Conservation (phyloP, 2,113 vertebrate genomes). For the Otolemur garnettii region DNA sequence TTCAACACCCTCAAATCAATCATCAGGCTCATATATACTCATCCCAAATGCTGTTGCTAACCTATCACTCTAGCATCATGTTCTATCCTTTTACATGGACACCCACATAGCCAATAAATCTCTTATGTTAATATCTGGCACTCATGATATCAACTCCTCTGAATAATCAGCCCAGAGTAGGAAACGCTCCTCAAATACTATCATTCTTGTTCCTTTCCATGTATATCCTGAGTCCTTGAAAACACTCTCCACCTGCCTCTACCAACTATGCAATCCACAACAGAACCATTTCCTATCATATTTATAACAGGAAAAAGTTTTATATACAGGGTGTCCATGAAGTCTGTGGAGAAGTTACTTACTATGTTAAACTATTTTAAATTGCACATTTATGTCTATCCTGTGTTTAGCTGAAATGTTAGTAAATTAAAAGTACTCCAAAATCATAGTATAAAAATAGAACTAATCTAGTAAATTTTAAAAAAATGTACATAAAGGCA, state of each 20-base stretch:
- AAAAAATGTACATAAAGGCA: background rate
- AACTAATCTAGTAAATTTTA: constrained; percentile 50
- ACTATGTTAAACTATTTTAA: no score
- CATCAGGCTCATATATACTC: background rate
- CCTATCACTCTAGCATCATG: background rate
- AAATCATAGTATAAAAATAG: constrained; percentile 21
- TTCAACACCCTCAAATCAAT: background rate
- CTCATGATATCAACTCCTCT: background rate
- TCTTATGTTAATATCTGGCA: background rate
- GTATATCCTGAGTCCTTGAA: background rate
- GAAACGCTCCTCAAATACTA: background rate
- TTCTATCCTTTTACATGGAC: background rate
- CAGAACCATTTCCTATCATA: constrained; percentile 33
- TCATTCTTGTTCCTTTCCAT: background rate
- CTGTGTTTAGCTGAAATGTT: background rate
- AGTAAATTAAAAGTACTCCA: background rate
- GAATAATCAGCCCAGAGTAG: background rate
- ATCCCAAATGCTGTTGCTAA: constrained; percentile 6
- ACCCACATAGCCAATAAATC: background rate
- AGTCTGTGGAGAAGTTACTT: no score
- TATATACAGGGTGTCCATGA: background rate
- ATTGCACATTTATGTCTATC: no score
- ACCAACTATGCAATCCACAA: background rate
- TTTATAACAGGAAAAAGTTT: background rate
- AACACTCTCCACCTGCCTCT: background rate